Conservation (phyloP, 64 coral and sea anemone species). For the Trachythela sp. region DNA sequence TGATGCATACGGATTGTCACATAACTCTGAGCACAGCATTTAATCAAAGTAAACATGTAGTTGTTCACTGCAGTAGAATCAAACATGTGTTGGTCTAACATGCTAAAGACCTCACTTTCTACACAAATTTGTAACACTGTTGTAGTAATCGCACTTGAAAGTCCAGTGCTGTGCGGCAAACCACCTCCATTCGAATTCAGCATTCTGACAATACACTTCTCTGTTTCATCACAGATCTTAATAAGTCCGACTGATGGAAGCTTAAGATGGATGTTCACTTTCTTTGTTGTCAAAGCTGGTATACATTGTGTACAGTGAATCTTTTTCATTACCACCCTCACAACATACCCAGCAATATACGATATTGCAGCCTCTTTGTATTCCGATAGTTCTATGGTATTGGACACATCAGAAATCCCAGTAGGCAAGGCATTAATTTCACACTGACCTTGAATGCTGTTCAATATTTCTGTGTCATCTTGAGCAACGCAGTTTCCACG, state of each 20-base stretch:
- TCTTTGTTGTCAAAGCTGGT: neutral
- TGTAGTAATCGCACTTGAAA: neutral
- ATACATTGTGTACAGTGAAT: neutral
- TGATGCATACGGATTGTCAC: neutral
- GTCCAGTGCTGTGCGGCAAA: neutral
- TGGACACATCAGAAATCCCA: neutral
- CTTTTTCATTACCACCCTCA: neutral
- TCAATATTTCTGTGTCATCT: neutral
- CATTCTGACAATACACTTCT: neutral
- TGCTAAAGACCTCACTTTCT: neutral
- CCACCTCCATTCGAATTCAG: neutral
- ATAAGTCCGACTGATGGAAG: neutral
- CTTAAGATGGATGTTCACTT: neutral
- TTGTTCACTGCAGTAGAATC: neutral
- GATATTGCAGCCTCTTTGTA: too few species aligned
- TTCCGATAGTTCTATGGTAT: neutral
- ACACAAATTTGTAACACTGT: neutral
- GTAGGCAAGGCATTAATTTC: neutral
- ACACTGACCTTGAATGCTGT: neutral
- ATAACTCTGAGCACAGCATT: constrained; percentile 6
- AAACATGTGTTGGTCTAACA: neutral
- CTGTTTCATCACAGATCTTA: neutral
- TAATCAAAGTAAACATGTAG: neutral
- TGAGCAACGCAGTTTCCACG: neutral
- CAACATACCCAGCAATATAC: neutral